These are phyloP conservation scores for Palythoa grandiflora DNA, from an alignment of 92 coral and sea anemone genomes.

Conservation along the genomic window DNA sequence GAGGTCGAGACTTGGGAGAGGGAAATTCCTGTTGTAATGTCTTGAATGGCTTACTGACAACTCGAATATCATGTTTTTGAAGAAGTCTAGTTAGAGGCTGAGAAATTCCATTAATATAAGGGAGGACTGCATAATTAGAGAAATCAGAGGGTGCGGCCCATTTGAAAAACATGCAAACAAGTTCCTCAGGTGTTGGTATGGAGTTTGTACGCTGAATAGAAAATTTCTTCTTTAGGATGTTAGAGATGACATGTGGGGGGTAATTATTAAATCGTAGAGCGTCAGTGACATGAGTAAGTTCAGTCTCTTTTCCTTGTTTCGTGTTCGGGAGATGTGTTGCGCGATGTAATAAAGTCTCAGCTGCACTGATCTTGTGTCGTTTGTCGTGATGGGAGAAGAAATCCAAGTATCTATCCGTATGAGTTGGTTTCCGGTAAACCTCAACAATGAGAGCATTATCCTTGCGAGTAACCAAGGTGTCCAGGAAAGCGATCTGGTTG, in stretches of 20 bases:
- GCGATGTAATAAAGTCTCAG: conserved; percentile 19
- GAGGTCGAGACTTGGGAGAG: no score
- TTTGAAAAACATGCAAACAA: conserved; percentile 19
- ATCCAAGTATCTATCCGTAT: conserved; percentile 32
- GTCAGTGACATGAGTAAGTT: neutral
- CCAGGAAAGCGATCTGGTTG: conserved; percentile 54
- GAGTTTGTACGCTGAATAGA: neutral
- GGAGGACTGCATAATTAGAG: neutral
- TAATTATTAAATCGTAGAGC: conserved; percentile 2
- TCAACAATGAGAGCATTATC: conserved; percentile 22
- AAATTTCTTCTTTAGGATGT: neutral
- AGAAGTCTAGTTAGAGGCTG: neutral
- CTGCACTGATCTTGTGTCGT: neutral
- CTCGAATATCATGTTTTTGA: neutral
- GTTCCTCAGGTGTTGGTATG: conserved; percentile 14
- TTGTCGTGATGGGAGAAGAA: conserved; percentile 44
- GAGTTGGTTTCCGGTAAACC: conserved; percentile 25
- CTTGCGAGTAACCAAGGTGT: conserved; percentile 42
- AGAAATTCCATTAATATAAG: neutral
- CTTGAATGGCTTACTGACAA: neutral
- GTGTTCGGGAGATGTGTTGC: conserved; percentile 19
- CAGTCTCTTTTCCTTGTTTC: neutral
- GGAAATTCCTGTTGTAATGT: no score
- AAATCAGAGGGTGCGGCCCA: conserved; percentile 2
- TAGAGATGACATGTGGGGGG: neutral